A percentile compares a stretch with the other conserved stretches of the same genome.
Evolutionary conservation across 2,797 vertebrate genomes (phyloP).

Genomic region (Sarcoramphus papa): DNA sequence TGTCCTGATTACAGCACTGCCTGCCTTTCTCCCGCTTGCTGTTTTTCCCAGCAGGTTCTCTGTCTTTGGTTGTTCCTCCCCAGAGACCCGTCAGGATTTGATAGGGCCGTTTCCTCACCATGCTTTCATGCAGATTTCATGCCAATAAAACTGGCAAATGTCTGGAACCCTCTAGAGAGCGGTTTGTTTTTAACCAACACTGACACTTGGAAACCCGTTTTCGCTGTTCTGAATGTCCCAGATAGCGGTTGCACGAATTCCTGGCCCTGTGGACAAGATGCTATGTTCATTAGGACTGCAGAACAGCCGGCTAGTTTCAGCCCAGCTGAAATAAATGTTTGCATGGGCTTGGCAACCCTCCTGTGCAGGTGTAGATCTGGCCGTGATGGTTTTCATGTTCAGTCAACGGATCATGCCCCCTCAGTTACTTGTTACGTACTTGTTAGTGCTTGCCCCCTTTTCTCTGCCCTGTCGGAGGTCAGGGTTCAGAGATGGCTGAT

Average conservation of each 20-base stretch:
- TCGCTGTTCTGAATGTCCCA: neutral
- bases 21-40: neutral
- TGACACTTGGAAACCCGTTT: neutral
- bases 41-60: neutral
- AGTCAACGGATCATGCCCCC: rapidly evolving
- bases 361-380: neutral
- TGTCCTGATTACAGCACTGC: neutral
- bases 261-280: neutral
- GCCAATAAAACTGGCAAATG: neutral
- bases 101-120: neutral
- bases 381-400: rapidly evolving
- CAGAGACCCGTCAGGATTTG: neutral
- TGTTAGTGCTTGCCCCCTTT: neutral
- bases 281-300: neutral
- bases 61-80: neutral
- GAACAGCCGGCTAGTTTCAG: neutral
- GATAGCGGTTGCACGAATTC: neutral
- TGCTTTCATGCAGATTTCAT: neutral
- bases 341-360: neutral
- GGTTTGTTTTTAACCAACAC: neutral
- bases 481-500: neutral
- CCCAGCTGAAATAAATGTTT: neutral
- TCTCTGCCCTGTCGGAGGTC: neutral
- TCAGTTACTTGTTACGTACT: neutral
- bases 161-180: neutral